Base-by-base conservation (phyloP, 2,113 vertebrate species). In the Myocastor coypus region DNA sequence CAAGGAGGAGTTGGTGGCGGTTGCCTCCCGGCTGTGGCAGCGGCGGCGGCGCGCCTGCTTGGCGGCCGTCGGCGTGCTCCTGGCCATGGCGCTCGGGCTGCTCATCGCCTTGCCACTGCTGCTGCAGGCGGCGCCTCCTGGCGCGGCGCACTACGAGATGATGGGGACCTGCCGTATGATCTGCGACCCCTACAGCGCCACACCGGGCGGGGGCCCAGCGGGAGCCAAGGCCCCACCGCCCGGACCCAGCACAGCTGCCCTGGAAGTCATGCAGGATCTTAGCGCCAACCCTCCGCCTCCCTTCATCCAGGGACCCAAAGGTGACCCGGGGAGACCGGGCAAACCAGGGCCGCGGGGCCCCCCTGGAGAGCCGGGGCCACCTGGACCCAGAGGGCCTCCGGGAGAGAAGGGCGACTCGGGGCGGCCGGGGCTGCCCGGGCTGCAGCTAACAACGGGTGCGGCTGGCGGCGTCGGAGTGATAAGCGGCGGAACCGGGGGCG, bases 141-240 rank as follows among this genome's bases (percentile, higher is more conserved):
- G 96, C 34, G 98, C 98, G 6, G 99, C 98, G 55, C 99, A 99
- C 96, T 99, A 99, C 90, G 99, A 99, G 98, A 99, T 99, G 99
- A 98, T 99, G 99, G 99, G 99, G 96, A 99, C 99, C 95, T 99
- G 99, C 97, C 98, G 99, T 96, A 99, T 99, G 99, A 99, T 99
- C 57, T 99, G 99, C 92, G 99, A 99, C 98, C 99, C 99, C 0
- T 99, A 99, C 97, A 95, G 91, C 92, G 97, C 98, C 24, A 95
- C 98, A 16, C 98, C 98, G 75, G 98, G 98, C 8, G 98, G 93
- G 7, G 95, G 88, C 0, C 94, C 97, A 22, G 92, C 96, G 7
- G 97, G 97, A 81, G 96, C 96, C 66, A 97, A 97, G 93, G 93
- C 96, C 6, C 96, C 96, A 11, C 96, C 96, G 95, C 98, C 75